Evolutionary conservation across 2,888 invertebrate species (phyloP).

Genomic region (Pristionchus maxplancki): DNA sequence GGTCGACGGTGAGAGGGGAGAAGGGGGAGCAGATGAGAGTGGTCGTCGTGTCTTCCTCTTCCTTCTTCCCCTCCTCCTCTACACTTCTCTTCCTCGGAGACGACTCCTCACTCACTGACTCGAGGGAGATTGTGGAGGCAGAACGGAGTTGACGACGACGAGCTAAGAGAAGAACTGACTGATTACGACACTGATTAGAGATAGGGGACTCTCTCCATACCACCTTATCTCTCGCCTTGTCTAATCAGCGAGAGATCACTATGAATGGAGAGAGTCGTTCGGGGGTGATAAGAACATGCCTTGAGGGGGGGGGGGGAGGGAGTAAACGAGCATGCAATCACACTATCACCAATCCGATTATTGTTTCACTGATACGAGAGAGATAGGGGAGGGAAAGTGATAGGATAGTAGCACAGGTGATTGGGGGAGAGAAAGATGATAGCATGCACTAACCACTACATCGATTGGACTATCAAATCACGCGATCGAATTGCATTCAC

Average conservation of each 20-base stretch:
- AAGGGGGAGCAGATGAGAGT: not conserved
- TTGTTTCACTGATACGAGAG: not conserved
- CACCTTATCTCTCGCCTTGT: not conserved
- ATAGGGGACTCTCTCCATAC: not conserved
- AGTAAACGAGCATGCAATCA: not conserved
- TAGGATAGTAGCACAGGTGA: not conserved
- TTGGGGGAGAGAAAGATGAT: conserved; percentile 5
- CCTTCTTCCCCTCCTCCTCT: not conserved
- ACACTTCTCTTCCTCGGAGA: not conserved
- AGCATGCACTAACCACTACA: not conserved
- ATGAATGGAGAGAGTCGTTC: not conserved
- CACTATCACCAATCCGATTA: not conserved
- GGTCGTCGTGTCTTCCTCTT: not conserved
- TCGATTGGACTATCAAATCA: not conserved
- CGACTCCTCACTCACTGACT: conserved; percentile 41
- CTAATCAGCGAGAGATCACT: not conserved
- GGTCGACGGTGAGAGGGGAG: not conserved
- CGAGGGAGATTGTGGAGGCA: conserved; percentile 21
- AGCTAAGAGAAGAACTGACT: not conserved
- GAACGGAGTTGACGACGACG: conserved; percentile 35
- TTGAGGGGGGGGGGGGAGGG: not conserved
- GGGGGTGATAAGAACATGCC: not conserved
- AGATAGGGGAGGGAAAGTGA: not conserved
- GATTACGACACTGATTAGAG: not conserved
- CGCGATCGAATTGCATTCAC: not conserved